Evolutionary conservation across 2,797 vertebrate genomes (phyloP), one percentile per base, ranked within the genome.

Genomic region (Enteromius argenteus): DNA sequence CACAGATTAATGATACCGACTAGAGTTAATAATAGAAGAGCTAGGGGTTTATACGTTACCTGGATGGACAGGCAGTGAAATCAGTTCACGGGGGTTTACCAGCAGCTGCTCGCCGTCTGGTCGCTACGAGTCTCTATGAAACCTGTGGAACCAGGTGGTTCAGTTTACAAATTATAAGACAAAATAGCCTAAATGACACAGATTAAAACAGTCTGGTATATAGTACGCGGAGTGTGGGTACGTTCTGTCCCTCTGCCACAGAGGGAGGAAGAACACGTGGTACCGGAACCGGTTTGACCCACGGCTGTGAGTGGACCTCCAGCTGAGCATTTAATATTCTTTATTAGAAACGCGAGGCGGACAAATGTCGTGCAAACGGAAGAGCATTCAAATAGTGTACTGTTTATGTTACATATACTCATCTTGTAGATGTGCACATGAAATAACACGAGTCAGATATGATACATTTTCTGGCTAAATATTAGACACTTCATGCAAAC

Each of bases 131-230:
- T 39, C 39, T 51, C 64, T 83, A 53, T 49, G 7, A 21, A 79
- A 84, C 83, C 75, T 49, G 75, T 37, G 37, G 56, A 78, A 71
- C 74, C 66, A 35, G 82, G 19, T 14, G 39, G 30, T 35, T 51
- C 39, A 39, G 81, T 30, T 75, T 3, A 15, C 15, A 51, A 71
- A 72, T 46, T 37, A 27, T 23, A 79, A 76, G 2, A 14, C 3
- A 60, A 37, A 23, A 13, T 3, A 8, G 39, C 0, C 30, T 0
- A 83, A 51, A 3, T 4, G 62, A 49, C 2, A 39, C 11, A 30
- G 7, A 23, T 32, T 60, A 19, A 32, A 51, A 27, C 11, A 37
- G 11, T 56, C 72, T 13, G 10, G 6, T 35, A 74, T n/a, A 17
- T 21, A 39, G 19, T 15, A 5, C 73, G 13, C 5, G 32, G 19